These are phyloP conservation scores for Cynocephalus volans DNA, from an alignment of 2,113 vertebrate species.

Conservation along the genomic window DNA sequence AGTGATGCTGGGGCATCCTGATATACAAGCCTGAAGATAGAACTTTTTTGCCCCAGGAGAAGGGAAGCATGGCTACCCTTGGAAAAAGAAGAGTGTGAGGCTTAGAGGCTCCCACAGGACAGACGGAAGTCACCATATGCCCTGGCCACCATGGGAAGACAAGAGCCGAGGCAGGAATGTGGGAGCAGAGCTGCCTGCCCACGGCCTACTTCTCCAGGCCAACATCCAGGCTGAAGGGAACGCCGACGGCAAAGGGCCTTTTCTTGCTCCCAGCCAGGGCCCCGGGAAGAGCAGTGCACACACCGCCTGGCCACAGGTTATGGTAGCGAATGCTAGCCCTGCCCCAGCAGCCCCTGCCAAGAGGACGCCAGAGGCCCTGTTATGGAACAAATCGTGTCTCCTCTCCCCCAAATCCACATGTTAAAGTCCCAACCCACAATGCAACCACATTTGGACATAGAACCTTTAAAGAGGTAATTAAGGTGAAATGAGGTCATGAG, in stretches of 20 bases:
- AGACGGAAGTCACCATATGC: background rate
- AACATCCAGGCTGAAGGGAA: background rate
- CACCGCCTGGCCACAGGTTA: too few species aligned
- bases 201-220: background rate
- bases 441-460: background rate
- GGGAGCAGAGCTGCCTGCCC: too few species aligned
- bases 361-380: background rate
- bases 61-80: background rate
- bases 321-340: background rate
- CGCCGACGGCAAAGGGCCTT: background rate
- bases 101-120: background rate
- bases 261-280: background rate
- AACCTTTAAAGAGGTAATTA: background rate
- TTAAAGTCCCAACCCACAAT: background rate
- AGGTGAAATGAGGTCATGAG: background rate
- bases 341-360: background rate
- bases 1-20: too few species aligned
- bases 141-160: accelerated
- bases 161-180: too few species aligned
- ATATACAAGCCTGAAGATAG: too few species aligned
- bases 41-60: too few species aligned
- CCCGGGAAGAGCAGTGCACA: background rate
- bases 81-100: background rate
- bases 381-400: background rate
- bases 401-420: background rate